Evolutionary conservation across 2,888 invertebrate species (phyloP).

Genomic region (Nemoura dubitans): DNA sequence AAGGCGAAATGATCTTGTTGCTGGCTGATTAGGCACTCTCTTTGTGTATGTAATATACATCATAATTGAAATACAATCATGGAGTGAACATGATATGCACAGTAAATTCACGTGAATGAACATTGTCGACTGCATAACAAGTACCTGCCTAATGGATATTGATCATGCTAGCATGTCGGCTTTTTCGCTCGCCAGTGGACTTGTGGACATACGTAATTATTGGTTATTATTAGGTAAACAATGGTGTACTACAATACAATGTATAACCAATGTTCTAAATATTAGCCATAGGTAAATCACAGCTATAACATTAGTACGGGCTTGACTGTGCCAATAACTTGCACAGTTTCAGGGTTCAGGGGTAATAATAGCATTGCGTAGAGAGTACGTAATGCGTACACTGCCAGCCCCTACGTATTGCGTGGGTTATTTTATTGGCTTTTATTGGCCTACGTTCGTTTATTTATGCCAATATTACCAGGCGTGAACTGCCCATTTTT

Average conservation of each 20-base stretch:
- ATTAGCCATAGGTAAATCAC: conserved; percentile 7
- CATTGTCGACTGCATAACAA: conserved; percentile 8
- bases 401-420: background rate
- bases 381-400: background rate
- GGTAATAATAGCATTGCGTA: background rate
- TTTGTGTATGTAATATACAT: background rate
- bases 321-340: background rate
- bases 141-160: conserved; percentile 34
- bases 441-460: conserved; percentile 4
- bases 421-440: background rate
- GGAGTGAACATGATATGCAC: background rate
- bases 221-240: conserved; percentile 40
- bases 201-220: conserved; percentile 40
- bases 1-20: background rate
- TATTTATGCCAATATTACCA: conserved; percentile 7
- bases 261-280: conserved; percentile 12
- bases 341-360: background rate
- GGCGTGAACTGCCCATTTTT: conserved; percentile 12
- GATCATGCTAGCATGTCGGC: conserved; percentile 24
- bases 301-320: background rate
- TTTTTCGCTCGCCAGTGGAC: background rate
- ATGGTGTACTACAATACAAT: conserved; percentile 14
- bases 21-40: background rate
- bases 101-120: background rate
- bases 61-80: conserved; percentile 23